Conservation (phyloP, 2,888 invertebrate species). For the Nymphalis urticae region DNA sequence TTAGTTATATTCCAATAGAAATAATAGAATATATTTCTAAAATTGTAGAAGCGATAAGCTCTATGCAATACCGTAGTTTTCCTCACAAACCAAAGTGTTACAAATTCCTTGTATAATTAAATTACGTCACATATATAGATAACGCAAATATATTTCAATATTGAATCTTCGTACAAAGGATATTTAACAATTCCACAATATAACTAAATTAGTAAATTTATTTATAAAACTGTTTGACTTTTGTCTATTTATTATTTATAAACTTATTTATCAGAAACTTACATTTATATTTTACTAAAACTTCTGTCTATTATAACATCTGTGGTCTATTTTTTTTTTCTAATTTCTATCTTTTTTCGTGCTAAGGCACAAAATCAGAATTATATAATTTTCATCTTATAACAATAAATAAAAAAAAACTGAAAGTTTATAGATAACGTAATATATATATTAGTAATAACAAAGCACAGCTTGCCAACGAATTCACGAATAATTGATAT, state of each 20-base stretch:
- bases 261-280: too few relatives aligned
- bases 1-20: slow-evolving; percentile 10
- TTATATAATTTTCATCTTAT: too few relatives aligned
- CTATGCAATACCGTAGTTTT: slow-evolving; percentile 15
- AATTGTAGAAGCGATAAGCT: neutral
- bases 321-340: too few relatives aligned
- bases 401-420: too few relatives aligned
- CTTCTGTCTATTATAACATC: too few relatives aligned
- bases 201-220: neutral
- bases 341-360: too few relatives aligned
- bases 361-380: too few relatives aligned
- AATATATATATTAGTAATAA: slow-evolving; percentile 4
- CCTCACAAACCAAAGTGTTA: slow-evolving; percentile 19
- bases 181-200: neutral
- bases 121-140: neutral
- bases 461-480: slow-evolving; percentile 31
- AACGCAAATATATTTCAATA: slow-evolving; percentile 2
- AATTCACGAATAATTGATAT: slow-evolving; percentile 16
- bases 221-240: neutral
- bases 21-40: neutral
- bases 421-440: too few relatives aligned
- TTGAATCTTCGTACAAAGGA: slow-evolving; percentile 7
- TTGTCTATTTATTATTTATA: neutral
- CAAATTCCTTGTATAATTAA: slow-evolving; percentile 11
- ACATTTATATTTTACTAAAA: too few relatives aligned